phyloP scores from a whole-genome alignment of 2,797 vertebrate species.

The Anguilla megastoma region DNA sequence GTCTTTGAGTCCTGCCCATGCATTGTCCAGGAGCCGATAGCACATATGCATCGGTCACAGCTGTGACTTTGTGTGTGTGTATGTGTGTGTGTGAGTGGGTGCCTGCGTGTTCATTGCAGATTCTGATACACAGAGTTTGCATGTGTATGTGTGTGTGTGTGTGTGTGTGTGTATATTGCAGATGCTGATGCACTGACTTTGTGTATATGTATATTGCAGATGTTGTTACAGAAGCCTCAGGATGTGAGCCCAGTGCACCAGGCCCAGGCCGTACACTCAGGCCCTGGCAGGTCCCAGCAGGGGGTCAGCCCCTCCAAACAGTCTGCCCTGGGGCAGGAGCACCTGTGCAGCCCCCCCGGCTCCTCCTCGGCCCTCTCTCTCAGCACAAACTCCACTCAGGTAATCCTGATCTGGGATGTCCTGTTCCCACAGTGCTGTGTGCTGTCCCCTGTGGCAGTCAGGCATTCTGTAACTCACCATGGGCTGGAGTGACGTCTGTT shows the following conservation, averaged over 20 bases:
- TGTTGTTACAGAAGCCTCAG: conserved; percentile 78
- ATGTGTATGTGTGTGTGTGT: conserved; percentile 16
- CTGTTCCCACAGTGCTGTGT: not conserved
- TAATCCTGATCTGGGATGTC: conserved; percentile 51
- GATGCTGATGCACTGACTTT: not conserved
- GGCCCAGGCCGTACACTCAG: conserved; percentile 24
- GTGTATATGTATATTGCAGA: conserved; percentile 59
- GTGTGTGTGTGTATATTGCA: not conserved
- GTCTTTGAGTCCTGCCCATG: no score
- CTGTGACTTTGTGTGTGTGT: not conserved
- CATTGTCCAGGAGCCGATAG: no score
- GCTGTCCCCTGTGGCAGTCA: no score
- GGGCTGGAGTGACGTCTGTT: no score
- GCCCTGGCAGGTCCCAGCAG: conserved; percentile 55
- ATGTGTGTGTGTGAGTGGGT: not conserved
- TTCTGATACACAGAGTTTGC: not conserved
- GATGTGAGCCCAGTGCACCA: conserved; percentile 63
- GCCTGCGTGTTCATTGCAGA: not conserved
- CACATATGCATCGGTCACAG: not conserved
- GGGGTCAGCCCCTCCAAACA: conserved; percentile 59
- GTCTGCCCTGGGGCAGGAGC: conserved; percentile 50
- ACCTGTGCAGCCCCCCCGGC: conserved; percentile 57
- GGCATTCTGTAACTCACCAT: no score
- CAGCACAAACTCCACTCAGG: conserved; percentile 70
- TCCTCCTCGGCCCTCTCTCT: conserved; percentile 62